Evolutionary conservation across 1,140 invertebrate genomes (phyloP).

Genomic region (Caenorhabditis latens): DNA sequence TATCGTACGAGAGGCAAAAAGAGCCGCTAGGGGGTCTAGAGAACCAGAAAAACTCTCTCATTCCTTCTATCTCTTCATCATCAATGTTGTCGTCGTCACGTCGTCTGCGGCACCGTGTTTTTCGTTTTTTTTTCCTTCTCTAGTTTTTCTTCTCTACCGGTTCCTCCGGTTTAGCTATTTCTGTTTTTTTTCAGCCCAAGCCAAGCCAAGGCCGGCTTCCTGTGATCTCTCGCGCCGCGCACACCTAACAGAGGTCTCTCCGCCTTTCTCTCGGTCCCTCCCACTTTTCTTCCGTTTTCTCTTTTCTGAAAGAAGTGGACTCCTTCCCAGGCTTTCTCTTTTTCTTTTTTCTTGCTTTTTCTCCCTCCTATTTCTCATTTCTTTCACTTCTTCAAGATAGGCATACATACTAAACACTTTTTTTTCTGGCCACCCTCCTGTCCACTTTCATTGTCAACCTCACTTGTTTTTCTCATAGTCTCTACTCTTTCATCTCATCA

Average conservation of each 20-base stretch:
- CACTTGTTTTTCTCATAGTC: background rate
- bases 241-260: constrained; percentile 28
- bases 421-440: background rate
- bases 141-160: background rate
- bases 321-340: background rate
- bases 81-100: constrained; percentile 38
- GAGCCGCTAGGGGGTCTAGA: background rate
- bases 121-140: background rate
- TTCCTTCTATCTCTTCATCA: constrained; percentile 17
- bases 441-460: constrained; percentile 42
- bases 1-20: constrained; percentile 36
- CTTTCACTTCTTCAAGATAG: constrained; percentile 48
- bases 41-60: background rate
- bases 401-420: constrained; percentile 54
- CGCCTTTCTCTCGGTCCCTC: constrained; percentile 10
- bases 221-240: constrained; percentile 22
- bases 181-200: constrained; percentile 33
- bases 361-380: constrained; percentile 46
- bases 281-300: constrained; percentile 22
- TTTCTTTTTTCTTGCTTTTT: background rate
- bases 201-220: background rate
- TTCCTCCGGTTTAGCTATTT: constrained; percentile 20
- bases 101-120: constrained; percentile 41
- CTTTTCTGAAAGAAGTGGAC: constrained; percentile 30
- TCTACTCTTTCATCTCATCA: background rate